Percentiles rank a stretch among this genome's conserved stretches.
Evolutionary conservation across 2,888 invertebrate genomes (phyloP).

Genomic region (Thera britannica): DNA sequence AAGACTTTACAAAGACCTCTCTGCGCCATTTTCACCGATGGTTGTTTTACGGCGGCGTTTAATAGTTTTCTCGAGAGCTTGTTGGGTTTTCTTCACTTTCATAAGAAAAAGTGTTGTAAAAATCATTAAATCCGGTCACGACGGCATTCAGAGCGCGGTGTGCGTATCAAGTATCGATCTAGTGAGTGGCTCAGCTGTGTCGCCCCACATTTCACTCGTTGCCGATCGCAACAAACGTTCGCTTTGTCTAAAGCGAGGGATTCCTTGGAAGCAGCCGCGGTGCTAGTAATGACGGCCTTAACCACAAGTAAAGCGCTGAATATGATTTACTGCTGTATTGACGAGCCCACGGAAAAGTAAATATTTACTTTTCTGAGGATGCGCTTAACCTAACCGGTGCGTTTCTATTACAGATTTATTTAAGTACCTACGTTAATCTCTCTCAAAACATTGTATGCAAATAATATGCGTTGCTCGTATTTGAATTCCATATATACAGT

Average conservation of each 20-base stretch:
- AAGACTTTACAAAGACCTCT: no score
- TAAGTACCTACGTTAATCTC: conserved; percentile 46
- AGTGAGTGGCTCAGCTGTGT: conserved; percentile 71
- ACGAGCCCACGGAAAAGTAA: background rate
- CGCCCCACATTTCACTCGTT: conserved; percentile 76
- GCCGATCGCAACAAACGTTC: conserved; percentile 64
- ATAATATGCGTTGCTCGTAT: conserved; percentile 47
- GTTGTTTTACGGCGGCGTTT: conserved; percentile 32
- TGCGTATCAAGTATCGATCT: conserved; percentile 81
- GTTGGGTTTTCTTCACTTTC: conserved; percentile 48
- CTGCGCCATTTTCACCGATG: background rate
- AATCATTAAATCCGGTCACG: conserved; percentile 68
- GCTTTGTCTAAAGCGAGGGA: conserved; percentile 33
- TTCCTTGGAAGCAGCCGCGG: background rate
- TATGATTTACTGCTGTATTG: background rate
- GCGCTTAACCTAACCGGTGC: conserved; percentile 23
- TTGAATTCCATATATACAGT: conserved; percentile 50
- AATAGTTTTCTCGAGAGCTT: conserved; percentile 42
- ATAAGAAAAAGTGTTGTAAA: conserved; percentile 53
- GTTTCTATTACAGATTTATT: conserved; percentile 44
- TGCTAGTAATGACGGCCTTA: background rate
- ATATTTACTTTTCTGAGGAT: background rate
- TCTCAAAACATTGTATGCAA: conserved; percentile 53
- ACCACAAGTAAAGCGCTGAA: background rate
- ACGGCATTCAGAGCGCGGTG: conserved; percentile 72